Base-by-base conservation (phyloP, 2,113 vertebrate species). In the Podocnemis expansa region DNA sequence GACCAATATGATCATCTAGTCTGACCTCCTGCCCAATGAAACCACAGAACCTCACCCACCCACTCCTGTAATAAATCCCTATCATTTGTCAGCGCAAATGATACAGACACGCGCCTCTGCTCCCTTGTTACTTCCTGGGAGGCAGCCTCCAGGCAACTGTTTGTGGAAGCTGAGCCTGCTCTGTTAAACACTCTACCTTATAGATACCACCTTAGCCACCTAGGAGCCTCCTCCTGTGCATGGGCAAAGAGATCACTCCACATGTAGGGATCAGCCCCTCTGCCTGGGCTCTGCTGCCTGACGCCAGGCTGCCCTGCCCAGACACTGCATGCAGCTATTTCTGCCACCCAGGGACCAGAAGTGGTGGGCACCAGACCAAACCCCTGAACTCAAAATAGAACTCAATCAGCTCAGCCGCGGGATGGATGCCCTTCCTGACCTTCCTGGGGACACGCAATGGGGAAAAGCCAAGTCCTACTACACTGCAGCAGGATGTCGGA, bases 321-420 rank as follows among this genome's bases (percentile, higher is more conserved):
- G 94, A 91, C 85, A 67, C 86, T 31, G 78, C 0, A 0, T 84
- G n/a, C 56, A 76, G 91, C 91, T 84, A 92, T 67, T 89, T 27
- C 82, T 93, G 93, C 84, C 88, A 80, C 73, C 73, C 87, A 90
- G 93, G 87, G 87, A 93, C 86, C 92, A 82, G 93, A 94, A 94
- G 91, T 56, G 9, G 29, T 8, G 2, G 80, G 80, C 85, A 38
- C 85, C 93, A 84, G 70, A 82, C 87, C 91, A 89, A 93, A 80
- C 56, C 56, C 86, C 2, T 3, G 1, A 1, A 67, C 55, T 83
- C 88, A 13, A 5, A 88, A 79, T 0, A 80, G 88, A 2, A 7
- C 43, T 0, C 0, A n/a, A 8, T 83, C 85, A 91, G 80, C 91
- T 70, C 88, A 29, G 88, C 81, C 43, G 89, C 8, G 0, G 85